A percentile compares a stretch with the other conserved stretches of the same genome.
phyloP scores from a whole-genome alignment of 2,113 vertebrate species.

The Bettongia penicillata region DNA sequence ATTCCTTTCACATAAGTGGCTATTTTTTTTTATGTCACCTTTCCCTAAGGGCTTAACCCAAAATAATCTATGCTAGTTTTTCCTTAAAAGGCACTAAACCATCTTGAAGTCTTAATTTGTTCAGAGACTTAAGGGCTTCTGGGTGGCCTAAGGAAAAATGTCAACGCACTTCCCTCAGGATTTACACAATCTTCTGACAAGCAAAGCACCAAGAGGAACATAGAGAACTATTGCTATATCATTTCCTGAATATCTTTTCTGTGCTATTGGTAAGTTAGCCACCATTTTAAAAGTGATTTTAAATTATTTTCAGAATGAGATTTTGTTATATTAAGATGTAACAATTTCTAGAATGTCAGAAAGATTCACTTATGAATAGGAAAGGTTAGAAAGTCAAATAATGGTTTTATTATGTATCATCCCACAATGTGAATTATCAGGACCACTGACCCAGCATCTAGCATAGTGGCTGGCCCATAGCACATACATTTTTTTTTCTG shows the following conservation, averaged over 20 bases:
- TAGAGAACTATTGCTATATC: not conserved
- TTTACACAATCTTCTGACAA: not conserved
- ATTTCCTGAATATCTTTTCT: not conserved
- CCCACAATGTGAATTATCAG: not conserved
- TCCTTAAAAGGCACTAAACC: not conserved
- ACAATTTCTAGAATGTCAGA: not conserved
- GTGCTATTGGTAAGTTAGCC: no score
- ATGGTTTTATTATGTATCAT: not conserved
- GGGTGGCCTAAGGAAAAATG: not conserved
- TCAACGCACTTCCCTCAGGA: no score
- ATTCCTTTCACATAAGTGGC: not conserved
- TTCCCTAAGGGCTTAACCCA: not conserved
- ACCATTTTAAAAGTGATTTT: not conserved
- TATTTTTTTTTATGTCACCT: not conserved
- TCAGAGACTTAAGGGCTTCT: not conserved
- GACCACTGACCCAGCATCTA: not conserved
- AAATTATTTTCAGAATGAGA: not conserved
- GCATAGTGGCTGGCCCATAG: not conserved
- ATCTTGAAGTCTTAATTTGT: not conserved
- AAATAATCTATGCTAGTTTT: not conserved
- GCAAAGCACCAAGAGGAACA: not conserved
- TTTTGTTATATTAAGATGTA: not conserved
- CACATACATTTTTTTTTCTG: not conserved
- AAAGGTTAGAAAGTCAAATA: not conserved
- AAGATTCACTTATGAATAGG: not conserved